Evolutionary conservation across 2,888 invertebrate species (phyloP).

Genomic region (Drepanosiphum platanoidis): DNA sequence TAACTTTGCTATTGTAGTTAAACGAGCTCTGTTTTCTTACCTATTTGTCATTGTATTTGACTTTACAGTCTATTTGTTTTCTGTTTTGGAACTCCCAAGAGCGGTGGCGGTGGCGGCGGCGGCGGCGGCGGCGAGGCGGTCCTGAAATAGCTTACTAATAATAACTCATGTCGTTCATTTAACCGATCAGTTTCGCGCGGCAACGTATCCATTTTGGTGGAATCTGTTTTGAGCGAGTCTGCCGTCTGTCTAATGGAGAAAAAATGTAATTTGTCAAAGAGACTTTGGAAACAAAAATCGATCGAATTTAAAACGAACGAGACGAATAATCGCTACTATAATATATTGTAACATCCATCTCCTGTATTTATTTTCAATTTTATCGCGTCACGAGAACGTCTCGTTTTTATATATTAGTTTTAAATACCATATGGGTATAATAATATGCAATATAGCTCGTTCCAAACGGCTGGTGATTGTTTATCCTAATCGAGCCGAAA

Average conservation of each 20-base stretch:
- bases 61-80: not conserved
- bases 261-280: constrained; percentile 6
- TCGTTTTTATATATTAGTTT: too few species aligned
- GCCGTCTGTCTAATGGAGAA: not conserved
- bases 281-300: not conserved
- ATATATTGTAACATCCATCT: too few species aligned
- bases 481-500: too few species aligned
- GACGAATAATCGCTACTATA: too few species aligned
- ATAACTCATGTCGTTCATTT: constrained; percentile 29
- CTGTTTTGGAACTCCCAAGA: not conserved
- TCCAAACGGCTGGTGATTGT: too few species aligned
- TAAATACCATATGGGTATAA: too few species aligned
- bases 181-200: constrained; percentile 5
- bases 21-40: not conserved
- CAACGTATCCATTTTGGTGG: not conserved
- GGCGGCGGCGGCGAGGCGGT: too few species aligned
- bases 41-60: constrained; percentile 11
- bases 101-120: too few species aligned
- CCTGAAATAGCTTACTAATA: constrained; percentile 8
- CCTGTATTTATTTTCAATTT: too few species aligned
- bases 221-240: not conserved
- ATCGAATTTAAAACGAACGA: not conserved
- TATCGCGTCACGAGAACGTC: too few species aligned
- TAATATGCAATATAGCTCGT: too few species aligned
- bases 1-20: not conserved